phyloP scores from a whole-genome alignment of 2,113 vertebrate genomes.

The Tetrao urogallus region DNA sequence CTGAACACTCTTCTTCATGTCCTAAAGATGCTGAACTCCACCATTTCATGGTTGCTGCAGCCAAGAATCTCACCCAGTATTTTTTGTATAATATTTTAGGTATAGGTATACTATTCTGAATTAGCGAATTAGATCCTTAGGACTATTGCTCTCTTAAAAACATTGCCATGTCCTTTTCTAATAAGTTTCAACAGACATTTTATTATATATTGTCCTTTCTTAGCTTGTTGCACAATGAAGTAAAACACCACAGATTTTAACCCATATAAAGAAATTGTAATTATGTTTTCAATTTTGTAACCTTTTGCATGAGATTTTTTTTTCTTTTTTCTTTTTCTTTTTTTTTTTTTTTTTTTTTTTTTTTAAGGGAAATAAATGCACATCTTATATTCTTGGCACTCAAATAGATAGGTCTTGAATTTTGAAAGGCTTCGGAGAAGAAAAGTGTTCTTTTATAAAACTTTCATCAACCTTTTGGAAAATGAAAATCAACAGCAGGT shows the following conservation, averaged over 20 bases:
- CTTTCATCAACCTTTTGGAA: neutral
- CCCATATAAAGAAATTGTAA: neutral
- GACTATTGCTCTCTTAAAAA: neutral
- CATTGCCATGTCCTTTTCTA: neutral
- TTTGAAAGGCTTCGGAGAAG: neutral
- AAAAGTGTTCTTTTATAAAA: neutral
- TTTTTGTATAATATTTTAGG: neutral
- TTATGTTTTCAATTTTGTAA: neutral
- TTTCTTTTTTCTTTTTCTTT: neutral
- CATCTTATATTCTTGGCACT: neutral
- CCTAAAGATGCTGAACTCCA: neutral
- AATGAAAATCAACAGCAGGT: neutral
- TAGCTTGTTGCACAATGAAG: neutral
- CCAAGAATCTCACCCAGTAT: neutral
- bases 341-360: neutral
- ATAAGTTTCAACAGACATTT: neutral
- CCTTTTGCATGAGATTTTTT: neutral
- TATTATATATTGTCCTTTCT: neutral
- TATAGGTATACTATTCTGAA: neutral
- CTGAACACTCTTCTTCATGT: neutral
- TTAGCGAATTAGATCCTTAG: neutral
- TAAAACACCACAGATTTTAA: neutral
- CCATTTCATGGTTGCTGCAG: neutral
- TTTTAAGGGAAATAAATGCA: neutral
- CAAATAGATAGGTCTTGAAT: neutral